Evolutionary conservation across 2,113 vertebrate species (phyloP).

Genomic region (Oreochromis niloticus): DNA sequence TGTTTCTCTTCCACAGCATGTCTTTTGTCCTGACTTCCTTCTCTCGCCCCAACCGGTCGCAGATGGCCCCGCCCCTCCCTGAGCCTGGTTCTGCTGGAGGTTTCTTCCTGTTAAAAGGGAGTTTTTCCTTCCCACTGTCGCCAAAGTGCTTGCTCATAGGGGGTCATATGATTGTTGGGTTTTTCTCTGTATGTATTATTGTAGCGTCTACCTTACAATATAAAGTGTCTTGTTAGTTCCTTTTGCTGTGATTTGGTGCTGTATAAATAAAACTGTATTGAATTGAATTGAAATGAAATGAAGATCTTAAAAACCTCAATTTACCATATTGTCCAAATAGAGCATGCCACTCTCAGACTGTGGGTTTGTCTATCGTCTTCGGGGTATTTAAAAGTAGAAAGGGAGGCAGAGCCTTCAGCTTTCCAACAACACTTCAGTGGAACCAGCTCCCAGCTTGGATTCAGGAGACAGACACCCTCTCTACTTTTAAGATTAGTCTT

Average conservation of each 20-base stretch:
- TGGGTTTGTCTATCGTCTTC: background rate
- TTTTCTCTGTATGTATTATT: background rate
- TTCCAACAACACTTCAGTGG: background rate
- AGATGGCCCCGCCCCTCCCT: background rate
- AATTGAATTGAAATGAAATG: background rate
- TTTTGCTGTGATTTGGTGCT: background rate
- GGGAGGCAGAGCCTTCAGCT: background rate
- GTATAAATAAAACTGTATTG: background rate
- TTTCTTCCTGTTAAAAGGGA: background rate
- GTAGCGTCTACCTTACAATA: background rate
- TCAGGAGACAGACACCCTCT: background rate
- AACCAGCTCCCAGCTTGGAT: background rate
- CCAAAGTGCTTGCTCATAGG: background rate
- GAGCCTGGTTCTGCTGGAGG: background rate
- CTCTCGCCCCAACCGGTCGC: accelerated
- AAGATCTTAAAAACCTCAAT: background rate
- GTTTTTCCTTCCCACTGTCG: accelerated
- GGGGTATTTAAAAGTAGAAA: accelerated
- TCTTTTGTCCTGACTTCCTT: accelerated
- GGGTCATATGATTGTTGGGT: background rate
- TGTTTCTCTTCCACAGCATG: background rate
- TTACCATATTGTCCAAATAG: background rate
- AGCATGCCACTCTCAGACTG: accelerated
- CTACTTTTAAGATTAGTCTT: accelerated
- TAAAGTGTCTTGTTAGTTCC: background rate